A percentile compares a stretch with the other conserved stretches of the same genome.
Conservation (phyloP, 2,113 vertebrate species). For the Podiceps cristatus region DNA sequence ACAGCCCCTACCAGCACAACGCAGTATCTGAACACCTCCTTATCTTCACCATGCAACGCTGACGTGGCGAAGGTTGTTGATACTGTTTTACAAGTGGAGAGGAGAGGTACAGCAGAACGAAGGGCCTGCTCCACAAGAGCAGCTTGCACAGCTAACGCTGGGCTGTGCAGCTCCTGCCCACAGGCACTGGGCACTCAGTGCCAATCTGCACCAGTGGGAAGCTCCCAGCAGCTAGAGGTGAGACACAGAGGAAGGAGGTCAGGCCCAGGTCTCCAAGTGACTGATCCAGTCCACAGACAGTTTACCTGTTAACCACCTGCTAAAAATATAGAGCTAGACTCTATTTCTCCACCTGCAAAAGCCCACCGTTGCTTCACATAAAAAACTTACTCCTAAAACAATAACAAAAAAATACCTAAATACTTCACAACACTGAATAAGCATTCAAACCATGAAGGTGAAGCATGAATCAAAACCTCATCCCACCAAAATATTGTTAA, state of each 20-base stretch:
- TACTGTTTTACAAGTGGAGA: background rate
- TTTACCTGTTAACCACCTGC: background rate
- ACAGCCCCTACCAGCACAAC: background rate
- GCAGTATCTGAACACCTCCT: background rate
- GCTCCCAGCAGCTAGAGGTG: background rate
- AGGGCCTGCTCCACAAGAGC: background rate
- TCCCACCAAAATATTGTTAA: background rate
- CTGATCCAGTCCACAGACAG: background rate
- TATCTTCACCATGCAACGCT: rapidly evolving
- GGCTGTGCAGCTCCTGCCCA: background rate
- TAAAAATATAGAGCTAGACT: background rate
- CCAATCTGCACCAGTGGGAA: rapidly evolving
- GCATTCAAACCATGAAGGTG: background rate
- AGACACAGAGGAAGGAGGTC: rapidly evolving
- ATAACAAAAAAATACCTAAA: background rate
- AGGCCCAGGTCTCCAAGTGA: background rate
- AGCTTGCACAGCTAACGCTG: background rate
- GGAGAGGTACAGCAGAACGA: background rate
- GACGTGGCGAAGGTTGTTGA: rapidly evolving
- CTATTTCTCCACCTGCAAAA: background rate
- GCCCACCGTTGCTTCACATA: background rate
- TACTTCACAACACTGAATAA: background rate
- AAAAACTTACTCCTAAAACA: background rate
- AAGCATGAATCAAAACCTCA: background rate
- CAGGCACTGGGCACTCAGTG: rapidly evolving